Evolutionary conservation across 30 jellyfish, hydroid and myxozoan species (phyloP), one percentile per base, ranked within the genome.

Genomic region (Nemopilema nomurai): DNA sequence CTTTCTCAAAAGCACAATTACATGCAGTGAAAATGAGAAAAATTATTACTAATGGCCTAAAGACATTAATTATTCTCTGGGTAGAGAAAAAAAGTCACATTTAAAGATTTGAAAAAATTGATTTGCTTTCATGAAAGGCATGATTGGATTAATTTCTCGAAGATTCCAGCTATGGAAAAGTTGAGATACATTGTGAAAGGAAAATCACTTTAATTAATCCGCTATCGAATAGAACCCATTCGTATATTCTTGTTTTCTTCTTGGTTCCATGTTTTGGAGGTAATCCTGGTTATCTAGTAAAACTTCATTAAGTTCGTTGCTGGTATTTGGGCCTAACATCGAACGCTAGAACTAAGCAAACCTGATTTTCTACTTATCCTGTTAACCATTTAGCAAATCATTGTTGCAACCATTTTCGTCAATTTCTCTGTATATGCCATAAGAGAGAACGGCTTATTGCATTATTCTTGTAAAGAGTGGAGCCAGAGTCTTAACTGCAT

Each of bases 211-310:
- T 77, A 77, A 77, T 28, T 77, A 77, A 77, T 77, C 87, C 25
- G 67, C 68, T 77, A 13, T 77, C 72, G 69, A 27, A 9, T n/a
- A 77, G 28, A 49, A 77, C 27, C 66, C 71, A 23, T 57, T 24
- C 62, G 53, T 51, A 28, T 62, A 62, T 28, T 29, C 87, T 57
- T 28, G 65, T 77, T 77, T 77, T 62, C 50, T 17, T 77, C 67
- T 41, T 41, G 57, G 49, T 20, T 24, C 51, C 87, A 31, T 24
- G 52, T 57, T 21, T 77, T 57, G 31, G 78, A 77, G 18, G 18
- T 77, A 77, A 77, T 77, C 87, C 68, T 19, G 30, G 74, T 27
- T 57, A 77, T 77, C 87, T 75, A 77, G 87, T 77, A 23, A 77
- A 33, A 77, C 62, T 20, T 64, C 68, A 77, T 77, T 77, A 57